These are phyloP conservation scores for Ormyrus nitidulus DNA, from an alignment of 2,888 invertebrate genomes.

Conservation along the genomic window DNA sequence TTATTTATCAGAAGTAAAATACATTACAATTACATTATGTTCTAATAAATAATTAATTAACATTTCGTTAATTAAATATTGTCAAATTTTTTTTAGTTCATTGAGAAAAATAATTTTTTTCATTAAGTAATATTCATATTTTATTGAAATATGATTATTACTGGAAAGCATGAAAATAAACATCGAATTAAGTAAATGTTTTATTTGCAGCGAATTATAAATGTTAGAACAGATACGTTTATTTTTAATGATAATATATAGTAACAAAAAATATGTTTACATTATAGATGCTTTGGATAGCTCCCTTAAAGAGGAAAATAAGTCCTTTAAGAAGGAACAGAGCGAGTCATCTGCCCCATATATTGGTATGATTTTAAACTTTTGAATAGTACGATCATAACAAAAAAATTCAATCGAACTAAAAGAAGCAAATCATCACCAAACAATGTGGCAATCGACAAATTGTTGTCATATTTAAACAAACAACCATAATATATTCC, in stretches of 20 bases:
- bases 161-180: too few relatives aligned
- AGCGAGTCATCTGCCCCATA: constrained; percentile 49
- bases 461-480: constrained; percentile 19
- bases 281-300: constrained; percentile 54
- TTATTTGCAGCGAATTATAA: not conserved
- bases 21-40: too few relatives aligned
- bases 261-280: constrained; percentile 47
- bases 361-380: constrained; percentile 53
- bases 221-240: constrained; percentile 26
- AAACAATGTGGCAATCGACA: constrained; percentile 42
- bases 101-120: too few relatives aligned
- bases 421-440: constrained; percentile 44
- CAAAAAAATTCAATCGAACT: constrained; percentile 34
- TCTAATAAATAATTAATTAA: too few relatives aligned
- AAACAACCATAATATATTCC: not conserved
- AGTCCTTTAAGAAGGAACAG: constrained; percentile 14
- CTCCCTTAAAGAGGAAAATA: constrained; percentile 52
- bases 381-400: constrained; percentile 53
- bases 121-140: too few relatives aligned
- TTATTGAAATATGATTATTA: too few relatives aligned
- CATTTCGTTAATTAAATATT: too few relatives aligned
- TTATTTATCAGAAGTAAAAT: too few relatives aligned
- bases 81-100: too few relatives aligned
- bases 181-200: too few relatives aligned
- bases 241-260: constrained; percentile 29